Evolutionary conservation across 2,113 vertebrate genomes (phyloP).

Genomic region (Ornithorhynchus anatinus): DNA sequence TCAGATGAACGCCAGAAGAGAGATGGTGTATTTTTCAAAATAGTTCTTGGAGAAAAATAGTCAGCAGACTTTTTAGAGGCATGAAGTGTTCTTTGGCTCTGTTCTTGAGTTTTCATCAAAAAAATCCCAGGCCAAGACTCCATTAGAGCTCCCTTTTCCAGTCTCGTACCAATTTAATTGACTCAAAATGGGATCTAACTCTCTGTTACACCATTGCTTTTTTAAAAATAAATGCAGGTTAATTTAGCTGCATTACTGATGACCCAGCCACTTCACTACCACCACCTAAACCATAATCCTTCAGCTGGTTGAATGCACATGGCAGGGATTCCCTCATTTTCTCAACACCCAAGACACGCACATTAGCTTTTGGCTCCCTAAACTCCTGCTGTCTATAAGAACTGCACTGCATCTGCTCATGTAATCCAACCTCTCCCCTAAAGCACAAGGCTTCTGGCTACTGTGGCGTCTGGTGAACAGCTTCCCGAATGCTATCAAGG

Average conservation of each 20-base stretch:
- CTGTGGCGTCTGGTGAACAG: background rate
- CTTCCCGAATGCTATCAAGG: background rate
- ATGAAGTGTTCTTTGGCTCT: background rate
- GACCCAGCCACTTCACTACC: background rate
- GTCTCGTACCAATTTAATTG: too few species aligned
- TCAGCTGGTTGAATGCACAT: background rate
- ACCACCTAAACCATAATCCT: background rate
- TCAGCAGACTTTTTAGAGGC: background rate
- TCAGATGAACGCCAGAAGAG: too few species aligned
- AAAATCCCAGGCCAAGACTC: background rate
- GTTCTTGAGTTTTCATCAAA: background rate
- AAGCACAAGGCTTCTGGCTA: background rate
- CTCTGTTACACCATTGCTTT: background rate
- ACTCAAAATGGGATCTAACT: background rate
- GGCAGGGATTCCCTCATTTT: fast-evolving
- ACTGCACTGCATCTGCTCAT: background rate
- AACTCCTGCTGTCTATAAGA: background rate
- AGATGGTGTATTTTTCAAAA: too few species aligned
- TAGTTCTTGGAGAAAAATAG: background rate
- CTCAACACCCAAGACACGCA: fast-evolving
- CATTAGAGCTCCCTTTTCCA: background rate
- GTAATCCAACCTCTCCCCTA: background rate
- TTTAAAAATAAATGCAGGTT: background rate
- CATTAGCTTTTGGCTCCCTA: background rate
- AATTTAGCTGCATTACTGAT: background rate